These are phyloP conservation scores for Tachina lurida DNA, from an alignment of 2,888 invertebrate species.

Conservation along the genomic window DNA sequence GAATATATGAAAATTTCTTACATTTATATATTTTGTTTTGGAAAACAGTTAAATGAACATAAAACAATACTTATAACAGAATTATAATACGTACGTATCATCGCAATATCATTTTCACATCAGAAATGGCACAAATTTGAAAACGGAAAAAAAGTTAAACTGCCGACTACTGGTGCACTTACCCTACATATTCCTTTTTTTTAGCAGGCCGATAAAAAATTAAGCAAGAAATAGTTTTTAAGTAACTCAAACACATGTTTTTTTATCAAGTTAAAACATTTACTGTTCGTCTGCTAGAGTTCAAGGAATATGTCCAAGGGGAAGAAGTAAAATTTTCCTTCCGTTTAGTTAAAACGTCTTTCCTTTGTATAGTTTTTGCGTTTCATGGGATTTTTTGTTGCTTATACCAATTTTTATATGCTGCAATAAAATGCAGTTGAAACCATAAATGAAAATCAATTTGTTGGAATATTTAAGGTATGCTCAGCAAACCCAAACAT, in stretches of 20 bases:
- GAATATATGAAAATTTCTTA: too few species aligned
- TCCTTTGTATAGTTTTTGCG: conserved; percentile 24
- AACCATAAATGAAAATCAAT: conserved; percentile 67
- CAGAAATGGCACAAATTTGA: too few species aligned
- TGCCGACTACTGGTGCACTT: too few species aligned
- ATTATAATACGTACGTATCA: too few species aligned
- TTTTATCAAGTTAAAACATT: conserved; percentile 20
- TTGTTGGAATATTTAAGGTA: conserved; percentile 53
- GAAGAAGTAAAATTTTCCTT: conserved; percentile 32
- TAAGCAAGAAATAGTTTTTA: not conserved
- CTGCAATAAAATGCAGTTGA: conserved; percentile 39
- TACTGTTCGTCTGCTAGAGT: not conserved
- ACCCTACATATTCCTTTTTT: conserved; percentile 12
- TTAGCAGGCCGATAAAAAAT: conserved; percentile 3
- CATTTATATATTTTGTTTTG: too few species aligned
- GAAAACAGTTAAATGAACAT: too few species aligned
- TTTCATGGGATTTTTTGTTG: conserved; percentile 13
- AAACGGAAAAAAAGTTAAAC: too few species aligned
- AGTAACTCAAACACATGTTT: conserved; percentile 61
- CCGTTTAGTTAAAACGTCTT: conserved; percentile 12
- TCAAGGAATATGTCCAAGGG: not conserved
- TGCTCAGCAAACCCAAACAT: conserved; percentile 45
- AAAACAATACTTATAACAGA: too few species aligned
- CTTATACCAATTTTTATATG: conserved; percentile 11
- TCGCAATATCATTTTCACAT: too few species aligned